Conservation (phyloP, 1,140 invertebrate species). For the Pseudomyrmex cubaensis region DNA sequence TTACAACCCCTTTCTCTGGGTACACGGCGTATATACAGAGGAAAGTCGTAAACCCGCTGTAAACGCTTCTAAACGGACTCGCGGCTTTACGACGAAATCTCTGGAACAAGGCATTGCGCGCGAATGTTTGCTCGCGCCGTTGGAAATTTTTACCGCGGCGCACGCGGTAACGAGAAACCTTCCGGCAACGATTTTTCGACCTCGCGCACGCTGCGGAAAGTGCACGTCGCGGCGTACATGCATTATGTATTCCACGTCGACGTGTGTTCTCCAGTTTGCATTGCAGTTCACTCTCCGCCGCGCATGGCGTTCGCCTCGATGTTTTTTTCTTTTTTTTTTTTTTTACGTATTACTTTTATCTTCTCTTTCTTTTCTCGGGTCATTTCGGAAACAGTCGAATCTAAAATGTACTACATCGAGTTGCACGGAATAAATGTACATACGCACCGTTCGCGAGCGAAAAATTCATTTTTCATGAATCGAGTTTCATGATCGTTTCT, state of each 20-base stretch:
- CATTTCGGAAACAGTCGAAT: conserved; percentile 11
- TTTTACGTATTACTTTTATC: conserved; percentile 9
- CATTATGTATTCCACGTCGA: conserved; percentile 41
- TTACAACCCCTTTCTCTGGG: conserved; percentile 43
- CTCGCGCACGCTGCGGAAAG: conserved; percentile 7
- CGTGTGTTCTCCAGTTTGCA: conserved; percentile 27
- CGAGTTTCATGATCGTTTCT: not conserved
- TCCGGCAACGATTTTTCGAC: conserved; percentile 55
- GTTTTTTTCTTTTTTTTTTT: conserved; percentile 13
- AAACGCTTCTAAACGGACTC: conserved; percentile 61
- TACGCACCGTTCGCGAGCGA: not conserved
- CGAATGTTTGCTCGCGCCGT: conserved; percentile 47
- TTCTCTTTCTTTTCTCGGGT: not conserved
- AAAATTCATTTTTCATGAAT: conserved; percentile 21
- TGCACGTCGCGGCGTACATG: conserved; percentile 8
- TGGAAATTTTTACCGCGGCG: conserved; percentile 41
- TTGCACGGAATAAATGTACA: conserved; percentile 23
- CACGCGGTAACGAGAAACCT: conserved; percentile 54
- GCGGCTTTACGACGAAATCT: conserved; percentile 50
- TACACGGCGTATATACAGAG: conserved; percentile 10
- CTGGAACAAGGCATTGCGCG: conserved; percentile 6
- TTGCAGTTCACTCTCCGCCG: conserved; percentile 4
- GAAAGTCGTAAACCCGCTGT: conserved; percentile 59
- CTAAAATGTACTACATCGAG: not conserved
- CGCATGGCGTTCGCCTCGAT: not conserved